Conservation (phyloP, 2,888 invertebrate species). For the Malacosoma neustria region DNA sequence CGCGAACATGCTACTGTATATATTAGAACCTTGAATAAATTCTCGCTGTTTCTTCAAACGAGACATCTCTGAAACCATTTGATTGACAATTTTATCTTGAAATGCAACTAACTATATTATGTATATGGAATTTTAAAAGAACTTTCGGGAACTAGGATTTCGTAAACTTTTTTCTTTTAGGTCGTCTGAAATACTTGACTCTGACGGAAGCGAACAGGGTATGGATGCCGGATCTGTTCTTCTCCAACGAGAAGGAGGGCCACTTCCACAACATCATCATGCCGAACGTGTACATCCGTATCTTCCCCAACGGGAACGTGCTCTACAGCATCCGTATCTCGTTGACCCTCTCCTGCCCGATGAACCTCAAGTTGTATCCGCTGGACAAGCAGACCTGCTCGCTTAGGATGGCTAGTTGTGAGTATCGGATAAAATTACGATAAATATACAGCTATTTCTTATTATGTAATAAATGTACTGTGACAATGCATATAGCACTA, state of each 20-base stretch:
- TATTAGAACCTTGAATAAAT: too few relatives aligned
- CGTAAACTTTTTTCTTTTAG: constrained; percentile 44
- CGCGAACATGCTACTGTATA: too few relatives aligned
- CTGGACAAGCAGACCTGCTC: constrained; percentile 97
- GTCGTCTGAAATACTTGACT: constrained; percentile 92
- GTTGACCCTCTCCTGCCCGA: constrained; percentile 95
- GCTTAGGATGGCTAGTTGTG: constrained; percentile 96
- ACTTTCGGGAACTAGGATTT: too few relatives aligned
- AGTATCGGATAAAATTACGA: constrained; percentile 79
- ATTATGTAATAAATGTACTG: too few relatives aligned
- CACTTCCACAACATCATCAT: constrained; percentile 98
- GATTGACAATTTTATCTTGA: too few relatives aligned
- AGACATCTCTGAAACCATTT: too few relatives aligned
- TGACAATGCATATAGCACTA: too few relatives aligned
- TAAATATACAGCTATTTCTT: too few relatives aligned
- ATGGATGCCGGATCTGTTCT: constrained; percentile 99
- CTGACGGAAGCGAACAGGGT: constrained; percentile 95
- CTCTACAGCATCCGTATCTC: constrained; percentile 98
- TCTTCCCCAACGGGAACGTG: constrained; percentile 95
- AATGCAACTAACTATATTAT: too few relatives aligned
- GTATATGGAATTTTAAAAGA: too few relatives aligned
- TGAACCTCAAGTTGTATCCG: constrained; percentile 97
- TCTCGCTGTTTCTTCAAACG: too few relatives aligned
- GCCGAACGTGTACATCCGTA: constrained; percentile 97
- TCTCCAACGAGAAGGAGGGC: constrained; percentile 98